Base-by-base conservation (phyloP, 2,888 invertebrate genomes). In the Drosophila mercatorum region DNA sequence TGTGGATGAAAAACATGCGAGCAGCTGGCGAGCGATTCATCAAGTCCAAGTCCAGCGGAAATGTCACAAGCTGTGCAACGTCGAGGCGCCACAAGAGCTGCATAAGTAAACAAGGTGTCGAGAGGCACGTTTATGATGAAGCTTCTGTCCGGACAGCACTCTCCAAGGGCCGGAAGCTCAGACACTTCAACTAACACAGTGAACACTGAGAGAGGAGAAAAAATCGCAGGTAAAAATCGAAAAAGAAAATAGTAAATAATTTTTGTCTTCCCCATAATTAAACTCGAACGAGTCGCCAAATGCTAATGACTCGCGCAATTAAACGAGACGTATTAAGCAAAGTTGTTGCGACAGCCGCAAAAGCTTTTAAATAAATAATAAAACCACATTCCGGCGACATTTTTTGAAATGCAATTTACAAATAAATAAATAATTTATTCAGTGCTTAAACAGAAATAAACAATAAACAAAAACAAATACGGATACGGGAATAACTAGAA, bases 341-440 rank as follows among this genome's bases (percentile, higher is more conserved):
- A 55, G 36, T 6, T 61, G 26, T 7, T 46, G 47, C 36, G 22
- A 51, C 36, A 36, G 41, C 38, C 55, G 43, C 40, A 66, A 63
- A 73, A 73, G 66, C 56, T 47, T 67, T 71, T 12, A 52, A 49
- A 38, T 17, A 17, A 53, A 22, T 22, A 36, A 51, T 12, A 17
- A 4, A 61, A 47, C 75, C 57, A 22, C 69, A 82, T 82, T 82
- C 78, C 68, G 5, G 14, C 6, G 1, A 49, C 38, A 44, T 66
- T 68, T 60, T 65, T 61, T 46, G 65, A 59, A 68, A 61, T 62
- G 56, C 75, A 71, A 62, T 79, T 64, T 78, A 75, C 70, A 87
- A 86, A 86, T 87, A 83, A 88, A 89, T 89, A 89, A 90, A 88
- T 87, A 87, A 83, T 83, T 87, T 85, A 82, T 82, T 83, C 70